Evolutionary conservation across 2,797 vertebrate species (phyloP).

Genomic region (Petrocephalus schoutedeni): DNA sequence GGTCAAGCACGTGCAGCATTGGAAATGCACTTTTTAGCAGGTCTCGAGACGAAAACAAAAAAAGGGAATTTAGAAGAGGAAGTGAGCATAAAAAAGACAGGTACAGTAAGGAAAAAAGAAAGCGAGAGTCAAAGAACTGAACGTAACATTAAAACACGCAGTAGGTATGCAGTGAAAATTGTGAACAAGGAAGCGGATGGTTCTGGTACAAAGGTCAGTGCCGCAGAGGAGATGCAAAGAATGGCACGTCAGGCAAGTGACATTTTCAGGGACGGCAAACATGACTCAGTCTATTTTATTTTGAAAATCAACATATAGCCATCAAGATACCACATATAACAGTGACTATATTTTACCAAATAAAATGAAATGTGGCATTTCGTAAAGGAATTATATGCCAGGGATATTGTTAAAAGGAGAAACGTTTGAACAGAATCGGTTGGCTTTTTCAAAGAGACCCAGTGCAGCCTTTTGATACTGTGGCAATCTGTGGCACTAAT

Average conservation of each 20-base stretch:
- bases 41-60: neutral
- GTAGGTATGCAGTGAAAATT: neutral
- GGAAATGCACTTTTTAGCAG: neutral
- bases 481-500: neutral
- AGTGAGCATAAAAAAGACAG: neutral
- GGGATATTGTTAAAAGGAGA: neutral
- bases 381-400: neutral
- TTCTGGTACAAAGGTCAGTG: neutral
- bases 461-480: neutral
- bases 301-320: neutral
- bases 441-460: conserved; percentile 1
- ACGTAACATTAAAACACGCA: neutral
- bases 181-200: neutral
- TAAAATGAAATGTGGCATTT: neutral
- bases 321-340: neutral
- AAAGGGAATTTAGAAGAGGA: neutral
- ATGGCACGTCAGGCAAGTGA: neutral
- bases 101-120: neutral
- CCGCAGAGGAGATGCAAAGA: neutral
- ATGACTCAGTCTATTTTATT: neutral
- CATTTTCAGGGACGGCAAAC: neutral
- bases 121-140: neutral
- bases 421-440: neutral
- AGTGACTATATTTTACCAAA: neutral
- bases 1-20: neutral